Conservation (phyloP, 2,113 vertebrate species). For the Lophotis ruficrista region DNA sequence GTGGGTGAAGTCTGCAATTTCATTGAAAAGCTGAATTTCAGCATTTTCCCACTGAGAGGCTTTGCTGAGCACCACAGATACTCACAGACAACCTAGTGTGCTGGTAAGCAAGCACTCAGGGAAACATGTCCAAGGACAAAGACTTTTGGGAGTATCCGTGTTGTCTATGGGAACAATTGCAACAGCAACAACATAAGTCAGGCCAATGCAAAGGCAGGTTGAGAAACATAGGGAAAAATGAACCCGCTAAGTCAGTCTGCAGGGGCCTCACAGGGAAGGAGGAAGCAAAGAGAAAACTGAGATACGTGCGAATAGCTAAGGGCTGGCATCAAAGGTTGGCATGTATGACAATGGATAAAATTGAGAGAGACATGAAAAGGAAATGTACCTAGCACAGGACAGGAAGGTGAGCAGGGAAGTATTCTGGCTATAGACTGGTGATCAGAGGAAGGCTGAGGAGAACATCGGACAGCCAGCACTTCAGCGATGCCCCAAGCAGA, state of each 20-base stretch:
- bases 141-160: not conserved
- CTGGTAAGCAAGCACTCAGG: not conserved
- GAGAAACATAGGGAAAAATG: not conserved
- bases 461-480: fast-evolving
- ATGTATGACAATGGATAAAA: not conserved
- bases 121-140: not conserved
- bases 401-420: not conserved
- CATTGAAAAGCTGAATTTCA: not conserved
- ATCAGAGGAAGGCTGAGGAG: not conserved
- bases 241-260: not conserved
- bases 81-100: not conserved
- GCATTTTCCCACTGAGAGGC: not conserved
- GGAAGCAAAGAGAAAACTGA: not conserved
- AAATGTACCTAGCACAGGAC: not conserved
- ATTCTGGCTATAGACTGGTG: not conserved
- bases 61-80: not conserved
- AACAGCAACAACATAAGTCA: not conserved
- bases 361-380: not conserved
- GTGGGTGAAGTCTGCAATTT: not conserved
- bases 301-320: not conserved
- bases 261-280: not conserved
- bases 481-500: not conserved
- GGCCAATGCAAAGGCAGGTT: not conserved
- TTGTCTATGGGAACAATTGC: not conserved
- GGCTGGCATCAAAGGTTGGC: not conserved